Base-by-base conservation (phyloP, 2,797 vertebrate genomes). In the Macropus fuliginosus region DNA sequence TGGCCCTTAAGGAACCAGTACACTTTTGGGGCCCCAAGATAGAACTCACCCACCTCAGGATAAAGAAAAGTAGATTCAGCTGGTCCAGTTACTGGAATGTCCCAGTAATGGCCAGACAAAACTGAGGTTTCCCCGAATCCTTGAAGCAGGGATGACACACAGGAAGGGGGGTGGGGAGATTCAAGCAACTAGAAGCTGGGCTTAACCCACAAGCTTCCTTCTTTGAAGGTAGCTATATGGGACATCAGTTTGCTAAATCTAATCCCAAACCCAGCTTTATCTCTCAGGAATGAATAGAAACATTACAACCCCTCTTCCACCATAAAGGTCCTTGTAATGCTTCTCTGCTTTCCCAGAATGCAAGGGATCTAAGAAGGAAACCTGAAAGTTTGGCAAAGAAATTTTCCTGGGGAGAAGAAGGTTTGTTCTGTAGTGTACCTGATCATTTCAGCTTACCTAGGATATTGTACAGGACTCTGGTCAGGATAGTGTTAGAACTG, bases 371-470 rank as follows among this genome's bases (percentile, higher is more conserved):
- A 18, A 50, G 59, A 29, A 46, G 24, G 92, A 62, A 54, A 94
- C 24, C 0, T 6, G 31, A 34, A 46, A 66, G 34, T 5, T 59
- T 87, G 59, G 40, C 29, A 74, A 66, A 57, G 55, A 81, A 55
- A 89, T 2, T 10, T 16, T 3, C 50, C 4, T 10, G 29, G 54
- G n/a, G 40, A 28, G 57, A 34, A 90, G 50, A 34, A 90, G 50
- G n/a, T 55, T 29, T 91, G 10, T 21, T 55, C 54, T 59, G 56
- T 6, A 11, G 89, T 3, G 4, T 50, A 81, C 46, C n/a, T 55
- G 27, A 34, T 55, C 81, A 91, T 81, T 92, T 93, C 46, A 62
- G 87, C 90, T 91, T 90, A 93, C 46, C 54, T 10, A 91, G 92
- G 62, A 92, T 92, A 90, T 55, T 4, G n/a, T 40, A 92, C 18